Conservation (phyloP, 2,797 vertebrate species). For the Sparus aurata region DNA sequence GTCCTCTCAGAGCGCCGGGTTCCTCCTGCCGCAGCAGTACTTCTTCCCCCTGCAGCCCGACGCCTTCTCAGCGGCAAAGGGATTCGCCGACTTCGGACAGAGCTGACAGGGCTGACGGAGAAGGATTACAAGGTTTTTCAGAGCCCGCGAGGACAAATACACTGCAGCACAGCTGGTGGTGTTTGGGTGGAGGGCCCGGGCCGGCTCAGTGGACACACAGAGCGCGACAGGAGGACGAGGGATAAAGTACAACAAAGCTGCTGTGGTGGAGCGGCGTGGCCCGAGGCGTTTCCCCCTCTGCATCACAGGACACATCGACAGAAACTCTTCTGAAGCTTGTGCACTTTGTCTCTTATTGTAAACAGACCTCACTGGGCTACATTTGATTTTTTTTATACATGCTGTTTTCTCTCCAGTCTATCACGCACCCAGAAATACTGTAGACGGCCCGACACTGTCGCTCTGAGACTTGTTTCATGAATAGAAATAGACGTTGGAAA, state of each 20-base stretch:
- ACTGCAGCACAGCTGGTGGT: slow-evolving; percentile 32
- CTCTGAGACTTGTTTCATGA: slow-evolving; percentile 14
- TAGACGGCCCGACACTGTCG: slow-evolving; percentile 3
- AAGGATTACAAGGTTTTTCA: slow-evolving; percentile 31
- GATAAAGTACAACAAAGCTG: slow-evolving; percentile 38
- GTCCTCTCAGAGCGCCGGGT: slow-evolving; percentile 78
- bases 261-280: slow-evolving; percentile 18
- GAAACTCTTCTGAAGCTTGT: slow-evolving; percentile 46
- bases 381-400: slow-evolving; percentile 31
- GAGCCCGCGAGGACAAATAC: slow-evolving; percentile 20
- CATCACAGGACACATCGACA: slow-evolving; percentile 35
- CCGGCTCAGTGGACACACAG: slow-evolving; percentile 21
- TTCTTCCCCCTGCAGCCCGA: slow-evolving; percentile 93
- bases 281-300: slow-evolving; percentile 29
- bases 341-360: slow-evolving; percentile 74
- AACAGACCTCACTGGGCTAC: slow-evolving; percentile 46
- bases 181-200: slow-evolving; percentile 16
- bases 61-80: slow-evolving; percentile 87
- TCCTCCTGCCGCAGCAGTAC: slow-evolving; percentile 93
- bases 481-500: slow-evolving; percentile 56
- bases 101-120: slow-evolving; percentile 83
- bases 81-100: slow-evolving; percentile 92
- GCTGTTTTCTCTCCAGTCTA: slow-evolving; percentile 10
- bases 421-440: slow-evolving; percentile 14
- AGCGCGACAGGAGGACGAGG: slow-evolving; percentile 21